Percentiles rank a stretch among this genome's conserved stretches.
phyloP scores from a whole-genome alignment of 1,140 invertebrate genomes.

The Drosophila lacertosa region DNA sequence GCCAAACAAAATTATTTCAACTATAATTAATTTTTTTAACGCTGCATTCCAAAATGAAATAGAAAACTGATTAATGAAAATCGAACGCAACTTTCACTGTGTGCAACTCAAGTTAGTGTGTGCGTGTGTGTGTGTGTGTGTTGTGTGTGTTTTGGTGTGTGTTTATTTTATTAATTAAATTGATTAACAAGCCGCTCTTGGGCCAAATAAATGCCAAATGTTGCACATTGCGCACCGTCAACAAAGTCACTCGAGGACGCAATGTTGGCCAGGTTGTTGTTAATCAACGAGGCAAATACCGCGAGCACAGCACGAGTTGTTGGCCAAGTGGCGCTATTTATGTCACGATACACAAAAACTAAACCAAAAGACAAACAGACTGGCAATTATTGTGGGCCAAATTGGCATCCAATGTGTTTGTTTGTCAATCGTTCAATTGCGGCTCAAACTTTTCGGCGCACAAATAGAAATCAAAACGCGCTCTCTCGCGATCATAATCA shows the following conservation, averaged over 20 bases:
- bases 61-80: conserved; percentile 60
- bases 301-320: conserved; percentile 15
- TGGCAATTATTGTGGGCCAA: conserved; percentile 62
- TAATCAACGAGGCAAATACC: conserved; percentile 43
- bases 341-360: conserved; percentile 38
- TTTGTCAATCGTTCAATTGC: conserved; percentile 55
- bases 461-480: conserved; percentile 67
- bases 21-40: conserved; percentile 14
- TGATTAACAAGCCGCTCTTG: conserved; percentile 55
- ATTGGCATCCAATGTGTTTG: conserved; percentile 53
- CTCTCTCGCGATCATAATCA: conserved; percentile 32
- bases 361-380: conserved; percentile 11
- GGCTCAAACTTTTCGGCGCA: conserved; percentile 43
- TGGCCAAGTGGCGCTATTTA: conserved; percentile 46
- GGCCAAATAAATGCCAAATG: conserved; percentile 28
- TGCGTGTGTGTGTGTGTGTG: conserved; percentile 32
- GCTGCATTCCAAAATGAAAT: conserved; percentile 39
- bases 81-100: conserved; percentile 43
- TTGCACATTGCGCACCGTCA: conserved; percentile 11
- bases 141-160: conserved; percentile 14
- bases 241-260: conserved; percentile 35
- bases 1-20: conserved; percentile 3
- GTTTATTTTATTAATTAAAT: conserved; percentile 63
- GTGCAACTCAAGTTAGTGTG: no score
- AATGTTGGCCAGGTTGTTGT: conserved; percentile 36